Base-by-base conservation (phyloP, 2,888 invertebrate genomes). In the Branchellion lobata region DNA sequence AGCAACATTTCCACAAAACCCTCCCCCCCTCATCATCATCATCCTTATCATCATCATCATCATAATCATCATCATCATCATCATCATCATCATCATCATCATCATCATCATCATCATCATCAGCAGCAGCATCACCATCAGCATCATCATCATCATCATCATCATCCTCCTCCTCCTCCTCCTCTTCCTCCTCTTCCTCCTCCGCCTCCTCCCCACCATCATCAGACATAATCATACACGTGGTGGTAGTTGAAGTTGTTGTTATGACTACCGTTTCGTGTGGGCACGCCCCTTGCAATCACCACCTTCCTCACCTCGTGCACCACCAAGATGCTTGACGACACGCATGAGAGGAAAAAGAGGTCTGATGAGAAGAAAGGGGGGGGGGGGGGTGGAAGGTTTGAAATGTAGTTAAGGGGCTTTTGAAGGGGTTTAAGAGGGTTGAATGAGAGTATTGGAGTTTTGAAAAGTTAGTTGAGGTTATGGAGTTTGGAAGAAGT, bases 301-400 rank as follows among this genome's bases (percentile, higher is more conserved):
- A 93, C 88, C 83, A 93, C 90, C 87, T 98, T 98, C 88, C 95
- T 95, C 40, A 94, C 87, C 89, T 98, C 98, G 81, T 95, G 94
- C 80, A 96, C 92, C 80, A 95, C 90, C 89, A 96, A 96, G 77
- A 99, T 98, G 83, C 94, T 94, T n/a, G 98, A 99, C 31, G 98
- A 95, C 80, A 99, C 90, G 83, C 92, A 91, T 36, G 95, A 91
- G 84, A 99, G 91, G 89, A 97, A 95, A 84, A 94, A 87, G 86
- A 98, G 8, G 90, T 99, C 96, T 94, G 90, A 53, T 91, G 90
- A 79, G 81, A 78, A 82, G 83, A n/a, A n/a, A n/a, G n/a, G n/a
- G n/a, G n/a, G n/a, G n/a, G n/a, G n/a, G 53, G 18, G 53, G 14
- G 18, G 53, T 18, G 18, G 18, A 18, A 51, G 53, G 53, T 18